Conservation (phyloP, 35 echinoderm and acorn worm species). For the Hemicentrotus pulcherrimus region DNA sequence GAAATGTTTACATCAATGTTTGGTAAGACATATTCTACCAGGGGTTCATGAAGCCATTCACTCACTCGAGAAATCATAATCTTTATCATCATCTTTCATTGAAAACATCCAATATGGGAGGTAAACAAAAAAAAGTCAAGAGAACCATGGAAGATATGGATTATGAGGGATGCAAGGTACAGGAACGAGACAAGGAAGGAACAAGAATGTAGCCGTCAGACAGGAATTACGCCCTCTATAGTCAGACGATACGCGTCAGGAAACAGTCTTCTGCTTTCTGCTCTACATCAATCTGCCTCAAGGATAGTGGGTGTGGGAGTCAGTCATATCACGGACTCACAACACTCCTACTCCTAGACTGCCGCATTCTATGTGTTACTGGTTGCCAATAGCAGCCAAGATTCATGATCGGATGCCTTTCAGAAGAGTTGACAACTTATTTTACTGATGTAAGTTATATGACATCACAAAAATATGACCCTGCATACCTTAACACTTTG, state of each 20-base stretch:
- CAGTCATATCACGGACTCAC: background rate
- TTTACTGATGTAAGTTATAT: background rate
- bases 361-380: background rate
- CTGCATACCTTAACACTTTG: background rate
- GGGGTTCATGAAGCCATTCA: no score
- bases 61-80: no score
- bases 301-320: background rate
- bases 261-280: constrained; percentile 6
- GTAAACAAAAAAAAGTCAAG: background rate
- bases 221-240: constrained; percentile 37
- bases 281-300: background rate
- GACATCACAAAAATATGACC: background rate
- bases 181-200: background rate
- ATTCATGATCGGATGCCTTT: background rate
- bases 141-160: background rate
- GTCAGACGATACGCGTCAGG: constrained; percentile 28
- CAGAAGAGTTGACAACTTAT: constrained; percentile 2
- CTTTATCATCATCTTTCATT: background rate
- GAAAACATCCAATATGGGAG: background rate
- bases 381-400: constrained; percentile 1
- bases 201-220: constrained; percentile 5
- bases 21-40: no score
- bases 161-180: background rate
- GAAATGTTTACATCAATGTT: no score
- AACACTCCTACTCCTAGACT: background rate